A percentile compares a stretch with the other conserved stretches of the same genome.
Conservation (phyloP, 2,888 invertebrate genomes). For the Lampropteryx suffumata region DNA sequence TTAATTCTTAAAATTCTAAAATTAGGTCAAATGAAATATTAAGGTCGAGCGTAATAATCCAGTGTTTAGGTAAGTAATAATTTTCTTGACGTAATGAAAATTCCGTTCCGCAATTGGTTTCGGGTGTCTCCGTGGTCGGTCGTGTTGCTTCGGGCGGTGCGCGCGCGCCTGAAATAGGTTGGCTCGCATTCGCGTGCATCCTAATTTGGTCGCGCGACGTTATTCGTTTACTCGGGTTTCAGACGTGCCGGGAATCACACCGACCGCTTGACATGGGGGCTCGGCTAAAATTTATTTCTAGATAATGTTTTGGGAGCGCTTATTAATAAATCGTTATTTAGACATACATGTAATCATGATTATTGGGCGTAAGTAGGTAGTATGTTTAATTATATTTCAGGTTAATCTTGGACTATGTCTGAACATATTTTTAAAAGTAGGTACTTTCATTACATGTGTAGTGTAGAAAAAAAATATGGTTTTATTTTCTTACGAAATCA, state of each 20-base stretch:
- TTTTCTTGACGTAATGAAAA: constrained; percentile 53
- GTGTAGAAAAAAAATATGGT: too few species aligned
- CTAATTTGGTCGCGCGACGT: constrained; percentile 83
- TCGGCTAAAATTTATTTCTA: too few species aligned
- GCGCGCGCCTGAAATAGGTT: constrained; percentile 76
- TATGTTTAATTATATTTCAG: too few species aligned
- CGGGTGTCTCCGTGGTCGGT: constrained; percentile 59
- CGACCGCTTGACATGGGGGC: not conserved
- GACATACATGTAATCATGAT: too few species aligned
- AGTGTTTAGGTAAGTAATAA: constrained; percentile 47
- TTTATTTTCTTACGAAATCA: too few species aligned
- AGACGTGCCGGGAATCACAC: constrained; percentile 44
- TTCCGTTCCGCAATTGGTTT: constrained; percentile 66
- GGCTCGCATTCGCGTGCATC: constrained; percentile 63
- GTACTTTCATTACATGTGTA: too few species aligned
- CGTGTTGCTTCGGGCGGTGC: constrained; percentile 53
- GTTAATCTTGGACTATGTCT: too few species aligned
- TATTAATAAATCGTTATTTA: too few species aligned
- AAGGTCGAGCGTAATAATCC: constrained; percentile 36
- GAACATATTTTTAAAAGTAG: too few species aligned
- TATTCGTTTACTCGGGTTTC: constrained; percentile 66
- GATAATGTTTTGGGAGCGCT: too few species aligned
- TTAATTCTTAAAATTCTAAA: constrained; percentile 22
- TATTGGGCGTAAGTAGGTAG: too few species aligned
- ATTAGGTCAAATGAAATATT: constrained; percentile 38